A percentile compares a stretch with the other conserved stretches of the same genome.
Conservation (phyloP, 1,140 invertebrate species). For the Drosophila nannoptera region DNA sequence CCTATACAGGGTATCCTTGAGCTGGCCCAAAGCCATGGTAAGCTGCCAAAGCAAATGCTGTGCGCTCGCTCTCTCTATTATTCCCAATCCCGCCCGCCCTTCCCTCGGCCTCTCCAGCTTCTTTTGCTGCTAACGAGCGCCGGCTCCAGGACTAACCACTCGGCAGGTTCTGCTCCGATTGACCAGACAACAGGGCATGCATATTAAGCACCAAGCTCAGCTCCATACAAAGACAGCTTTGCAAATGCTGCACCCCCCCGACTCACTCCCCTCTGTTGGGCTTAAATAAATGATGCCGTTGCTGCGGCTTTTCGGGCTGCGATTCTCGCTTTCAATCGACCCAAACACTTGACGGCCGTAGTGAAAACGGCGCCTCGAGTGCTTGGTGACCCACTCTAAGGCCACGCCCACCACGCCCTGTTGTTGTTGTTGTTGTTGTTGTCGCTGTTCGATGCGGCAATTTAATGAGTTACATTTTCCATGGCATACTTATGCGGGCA, state of each 20-base stretch:
- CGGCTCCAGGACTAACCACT: conserved; percentile 37
- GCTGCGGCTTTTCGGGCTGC: conserved; percentile 54
- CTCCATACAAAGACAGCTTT: conserved; percentile 17
- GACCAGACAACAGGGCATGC: conserved; percentile 70
- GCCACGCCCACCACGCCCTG: too few relatives aligned
- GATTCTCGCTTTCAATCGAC: conserved; percentile 53
- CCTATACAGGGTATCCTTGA: not conserved
- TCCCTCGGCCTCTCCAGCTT: not conserved
- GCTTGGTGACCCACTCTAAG: conserved; percentile 10
- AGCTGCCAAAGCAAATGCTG: conserved; percentile 1
- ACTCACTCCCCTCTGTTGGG: not conserved
- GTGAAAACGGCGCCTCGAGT: conserved; percentile 36
- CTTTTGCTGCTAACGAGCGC: conserved; percentile 56
- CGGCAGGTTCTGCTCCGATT: conserved; percentile 64
- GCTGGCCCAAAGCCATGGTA: too few relatives aligned
- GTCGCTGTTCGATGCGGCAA: conserved; percentile 30
- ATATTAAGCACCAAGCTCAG: conserved; percentile 57
- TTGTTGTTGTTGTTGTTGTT: not conserved
- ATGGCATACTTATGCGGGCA: conserved; percentile 26
- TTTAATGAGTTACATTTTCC: conserved; percentile 57
- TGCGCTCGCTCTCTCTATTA: not conserved
- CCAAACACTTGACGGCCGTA: conserved; percentile 40
- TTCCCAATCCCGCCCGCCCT: not conserved
- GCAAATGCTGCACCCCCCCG: not conserved
- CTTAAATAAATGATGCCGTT: conserved; percentile 72